Base-by-base conservation (phyloP, 2,113 vertebrate species). In the Misgurnus anguillicaudatus region DNA sequence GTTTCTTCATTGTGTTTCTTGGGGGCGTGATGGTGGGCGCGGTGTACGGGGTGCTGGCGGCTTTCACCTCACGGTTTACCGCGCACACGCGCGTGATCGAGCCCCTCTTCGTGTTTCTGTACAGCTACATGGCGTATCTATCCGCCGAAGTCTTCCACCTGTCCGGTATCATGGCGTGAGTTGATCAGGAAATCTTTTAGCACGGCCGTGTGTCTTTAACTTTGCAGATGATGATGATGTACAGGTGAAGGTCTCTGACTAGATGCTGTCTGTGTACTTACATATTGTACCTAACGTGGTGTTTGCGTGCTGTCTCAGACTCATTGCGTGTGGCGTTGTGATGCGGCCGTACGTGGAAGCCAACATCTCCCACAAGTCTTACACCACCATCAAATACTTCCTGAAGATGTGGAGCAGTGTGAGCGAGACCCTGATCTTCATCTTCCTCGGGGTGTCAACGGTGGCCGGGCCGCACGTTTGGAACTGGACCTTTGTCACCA, bases 401-500 rank as follows among this genome's bases (percentile, higher is more conserved):
- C 90, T 98, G 83, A 99, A 99, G 93, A 99, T 99, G 97, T 98
- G 96, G 97, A 99, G 97, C 93, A 99, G 96, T 0, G 95, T 99
- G 86, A 99, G 95, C 0, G 97, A 99, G 89, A 99, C 97, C 4
- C 95, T 99, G 86, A 99, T 99, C 91, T 99, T 99, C 87, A 97
- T 99, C 90, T 98, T 99, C 88, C 92, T 99, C 0, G 97, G 97
- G 0, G 95, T 98, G 48, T 98, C 97, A 87, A 99, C 97, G 0
- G 95, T 99, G 85, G 96, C 94, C 0, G 97, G 96, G 4, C 91
- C 92, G 17, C 97, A 99, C 80, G 85, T 90, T 82, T 99, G 97
- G 97, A 97, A 99, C 91, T 98, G 96, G 96, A 95, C 91, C 78
- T 99, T 98, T 0, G 94, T 99, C 85, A 89, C 92, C 74, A 87